Conservation (phyloP, 2,888 invertebrate genomes). For the Heliconius charithonia region DNA sequence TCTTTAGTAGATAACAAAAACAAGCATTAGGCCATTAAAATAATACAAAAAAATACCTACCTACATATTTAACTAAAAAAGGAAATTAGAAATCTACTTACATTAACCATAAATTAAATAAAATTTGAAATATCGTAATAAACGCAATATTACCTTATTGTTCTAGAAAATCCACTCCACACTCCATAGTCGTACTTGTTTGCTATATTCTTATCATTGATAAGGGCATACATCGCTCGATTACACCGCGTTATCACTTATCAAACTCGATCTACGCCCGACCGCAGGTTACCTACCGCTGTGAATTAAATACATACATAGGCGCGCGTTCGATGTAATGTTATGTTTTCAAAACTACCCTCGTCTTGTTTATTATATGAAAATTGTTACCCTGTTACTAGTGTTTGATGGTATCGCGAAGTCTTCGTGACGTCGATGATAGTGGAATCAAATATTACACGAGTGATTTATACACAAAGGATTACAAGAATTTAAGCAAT, state of each 20-base stretch:
- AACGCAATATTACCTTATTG: slow-evolving; percentile 60
- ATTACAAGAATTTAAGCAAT: too few species aligned
- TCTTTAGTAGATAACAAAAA: not conserved
- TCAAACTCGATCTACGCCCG: slow-evolving; percentile 70
- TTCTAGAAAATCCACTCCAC: slow-evolving; percentile 66
- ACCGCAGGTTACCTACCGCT: slow-evolving; percentile 39
- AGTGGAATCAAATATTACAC: not conserved
- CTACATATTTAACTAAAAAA: not conserved
- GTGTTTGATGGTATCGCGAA: not conserved
- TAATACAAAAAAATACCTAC: not conserved
- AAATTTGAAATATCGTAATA: not conserved
- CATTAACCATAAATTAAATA: not conserved
- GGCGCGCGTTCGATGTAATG: not conserved
- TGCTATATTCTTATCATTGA: slow-evolving; percentile 74
- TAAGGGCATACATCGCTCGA: slow-evolving; percentile 77
- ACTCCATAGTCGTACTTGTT: slow-evolving; percentile 69
- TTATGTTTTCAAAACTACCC: slow-evolving; percentile 39
- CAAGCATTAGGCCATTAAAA: not conserved
- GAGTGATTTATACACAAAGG: too few species aligned
- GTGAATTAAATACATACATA: slow-evolving; percentile 3
- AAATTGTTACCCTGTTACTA: not conserved
- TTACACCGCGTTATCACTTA: slow-evolving; percentile 74
- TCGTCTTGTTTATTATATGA: slow-evolving; percentile 1
- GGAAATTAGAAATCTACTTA: not conserved
- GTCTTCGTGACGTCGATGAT: not conserved